Conservation (phyloP, 2,888 invertebrate species). For the Lissocephala sabroskyi region DNA sequence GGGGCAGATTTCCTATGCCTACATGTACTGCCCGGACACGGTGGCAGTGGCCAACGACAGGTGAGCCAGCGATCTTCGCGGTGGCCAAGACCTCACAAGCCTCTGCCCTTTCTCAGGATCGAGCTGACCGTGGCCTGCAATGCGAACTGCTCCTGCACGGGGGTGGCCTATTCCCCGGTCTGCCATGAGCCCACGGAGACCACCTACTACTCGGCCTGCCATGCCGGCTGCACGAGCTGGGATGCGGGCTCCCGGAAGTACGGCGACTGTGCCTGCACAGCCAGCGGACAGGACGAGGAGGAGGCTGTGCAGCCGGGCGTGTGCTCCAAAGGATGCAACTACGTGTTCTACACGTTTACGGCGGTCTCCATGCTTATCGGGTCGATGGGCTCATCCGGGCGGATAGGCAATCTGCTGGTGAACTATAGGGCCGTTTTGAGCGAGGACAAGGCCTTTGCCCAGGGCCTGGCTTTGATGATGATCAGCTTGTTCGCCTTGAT, state of each 20-base stretch:
- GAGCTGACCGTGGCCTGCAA: constrained; percentile 76
- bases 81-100: too few species aligned
- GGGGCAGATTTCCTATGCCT: constrained; percentile 75
- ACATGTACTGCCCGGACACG: constrained; percentile 74
- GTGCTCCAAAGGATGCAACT: constrained; percentile 73
- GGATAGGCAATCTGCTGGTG: constrained; percentile 78
- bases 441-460: constrained; percentile 78
- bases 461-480: constrained; percentile 77
- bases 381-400: constrained; percentile 77
- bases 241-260: constrained; percentile 40
- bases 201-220: constrained; percentile 82
- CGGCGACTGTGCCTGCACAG: constrained; percentile 33
- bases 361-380: constrained; percentile 75
- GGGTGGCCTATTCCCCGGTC: constrained; percentile 78
- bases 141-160: constrained; percentile 75
- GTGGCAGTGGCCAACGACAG: constrained; percentile 46
- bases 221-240: constrained; percentile 78
- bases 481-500: constrained; percentile 78
- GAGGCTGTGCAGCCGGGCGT: constrained; percentile 70
- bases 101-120: constrained; percentile 67
- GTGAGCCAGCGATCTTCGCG: too few species aligned
- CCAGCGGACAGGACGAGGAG: constrained; percentile 17
- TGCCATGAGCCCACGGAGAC: constrained; percentile 75
- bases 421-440: constrained; percentile 78
- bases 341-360: constrained; percentile 74